These are phyloP conservation scores for Cataglyphis altisquamis DNA, from an alignment of 2,888 invertebrate genomes.

Conservation along the genomic window DNA sequence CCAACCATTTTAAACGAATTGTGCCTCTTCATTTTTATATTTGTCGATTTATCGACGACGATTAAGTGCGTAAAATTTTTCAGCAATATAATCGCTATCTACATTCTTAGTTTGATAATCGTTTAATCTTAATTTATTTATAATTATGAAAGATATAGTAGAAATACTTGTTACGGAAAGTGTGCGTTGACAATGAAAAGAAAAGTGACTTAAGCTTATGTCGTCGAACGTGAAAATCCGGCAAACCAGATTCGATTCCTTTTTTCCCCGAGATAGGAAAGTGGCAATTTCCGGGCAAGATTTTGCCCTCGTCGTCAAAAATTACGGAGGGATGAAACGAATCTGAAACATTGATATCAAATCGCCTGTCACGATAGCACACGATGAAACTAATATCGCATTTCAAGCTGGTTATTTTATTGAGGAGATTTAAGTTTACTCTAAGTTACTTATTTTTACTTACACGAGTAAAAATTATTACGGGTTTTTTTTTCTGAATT, in stretches of 20 bases:
- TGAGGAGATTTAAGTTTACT: not conserved
- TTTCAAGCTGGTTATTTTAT: not conserved
- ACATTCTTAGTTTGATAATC: constrained; percentile 2
- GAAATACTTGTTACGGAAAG: not conserved
- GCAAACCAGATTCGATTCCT: constrained; percentile 8
- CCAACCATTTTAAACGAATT: not conserved
- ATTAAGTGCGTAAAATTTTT: not conserved
- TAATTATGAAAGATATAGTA: not conserved
- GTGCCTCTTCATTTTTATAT: not conserved
- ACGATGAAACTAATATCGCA: constrained; percentile 17
- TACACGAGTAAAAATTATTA: not conserved
- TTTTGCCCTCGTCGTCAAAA: constrained; percentile 16
- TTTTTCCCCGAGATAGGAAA: constrained; percentile 19
- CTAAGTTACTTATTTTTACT: not conserved
- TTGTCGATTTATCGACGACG: not conserved
- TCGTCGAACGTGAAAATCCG: constrained; percentile 23
- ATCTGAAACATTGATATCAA: not conserved
- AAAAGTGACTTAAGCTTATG: constrained; percentile 16
- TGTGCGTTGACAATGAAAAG: constrained; percentile 21
- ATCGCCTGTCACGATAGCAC: not conserved
- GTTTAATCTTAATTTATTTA: not conserved
- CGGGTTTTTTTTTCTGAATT: not conserved
- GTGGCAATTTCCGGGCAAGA: constrained; percentile 36
- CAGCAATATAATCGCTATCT: not conserved
- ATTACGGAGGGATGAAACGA: not conserved